A percentile compares a stretch with the other conserved stretches of the same genome.
These are phyloP conservation scores for Tetragnatha versicolor DNA, from an alignment of 1,140 invertebrate species.

Conservation along the genomic window DNA sequence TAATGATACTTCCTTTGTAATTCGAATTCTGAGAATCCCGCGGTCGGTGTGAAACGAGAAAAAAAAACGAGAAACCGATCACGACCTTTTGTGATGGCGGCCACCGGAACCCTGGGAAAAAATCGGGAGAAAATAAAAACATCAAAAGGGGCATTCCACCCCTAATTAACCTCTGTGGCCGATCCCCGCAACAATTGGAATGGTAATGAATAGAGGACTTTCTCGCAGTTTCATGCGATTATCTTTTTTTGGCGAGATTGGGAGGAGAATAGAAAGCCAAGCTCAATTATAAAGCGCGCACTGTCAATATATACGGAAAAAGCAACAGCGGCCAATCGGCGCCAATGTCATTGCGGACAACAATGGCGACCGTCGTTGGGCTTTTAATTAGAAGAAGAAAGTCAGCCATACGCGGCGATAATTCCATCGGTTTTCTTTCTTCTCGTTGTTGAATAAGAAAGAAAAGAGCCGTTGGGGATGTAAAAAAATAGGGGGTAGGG, in stretches of 20 bases:
- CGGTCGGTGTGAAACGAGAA: too few species aligned
- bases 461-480: not conserved
- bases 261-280: not conserved
- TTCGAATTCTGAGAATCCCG: too few species aligned
- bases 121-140: too few species aligned
- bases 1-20: too few species aligned
- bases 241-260: conserved; percentile 22
- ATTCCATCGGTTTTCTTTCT: not conserved
- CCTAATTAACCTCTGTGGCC: too few species aligned
- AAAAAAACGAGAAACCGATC: too few species aligned
- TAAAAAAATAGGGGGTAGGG: not conserved
- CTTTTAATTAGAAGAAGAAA: conserved; percentile 33
- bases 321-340: conserved; percentile 24
- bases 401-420: conserved; percentile 12
- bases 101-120: too few species aligned
- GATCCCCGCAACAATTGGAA: too few species aligned
- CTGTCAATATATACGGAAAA: conserved; percentile 37
- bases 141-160: too few species aligned
- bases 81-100: too few species aligned
- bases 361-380: conserved; percentile 28
- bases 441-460: not conserved
- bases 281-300: conserved; percentile 42
- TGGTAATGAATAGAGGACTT: not conserved
- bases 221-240: conserved; percentile 34
- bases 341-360: conserved; percentile 46